These are phyloP conservation scores for Chamaea fasciata DNA, from an alignment of 2,113 vertebrate species.

Conservation along the genomic window DNA sequence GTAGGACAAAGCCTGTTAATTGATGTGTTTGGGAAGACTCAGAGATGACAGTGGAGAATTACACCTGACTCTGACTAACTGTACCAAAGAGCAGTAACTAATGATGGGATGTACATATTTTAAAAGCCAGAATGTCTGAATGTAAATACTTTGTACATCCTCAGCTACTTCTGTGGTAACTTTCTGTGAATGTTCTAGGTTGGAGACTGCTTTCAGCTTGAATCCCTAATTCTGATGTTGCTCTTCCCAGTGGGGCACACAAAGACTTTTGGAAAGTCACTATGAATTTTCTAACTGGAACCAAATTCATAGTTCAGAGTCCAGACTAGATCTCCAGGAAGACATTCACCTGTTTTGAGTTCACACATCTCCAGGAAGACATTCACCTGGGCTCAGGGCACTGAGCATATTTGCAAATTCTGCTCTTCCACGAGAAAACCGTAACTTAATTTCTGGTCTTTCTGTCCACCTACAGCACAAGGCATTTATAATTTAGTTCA, in stretches of 20 bases:
- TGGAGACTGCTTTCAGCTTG: background rate
- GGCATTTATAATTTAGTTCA: background rate
- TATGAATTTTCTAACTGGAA: background rate
- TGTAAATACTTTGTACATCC: background rate
- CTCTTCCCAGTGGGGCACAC: background rate
- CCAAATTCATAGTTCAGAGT: background rate
- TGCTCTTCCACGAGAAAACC: background rate
- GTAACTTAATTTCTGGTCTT: background rate
- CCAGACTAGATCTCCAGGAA: background rate
- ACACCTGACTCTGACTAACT: background rate
- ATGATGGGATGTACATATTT: background rate
- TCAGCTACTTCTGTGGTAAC: background rate
- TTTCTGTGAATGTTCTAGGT: background rate
- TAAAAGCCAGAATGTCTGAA: background rate
- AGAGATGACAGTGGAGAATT: background rate
- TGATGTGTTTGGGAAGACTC: background rate
- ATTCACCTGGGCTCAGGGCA: background rate
- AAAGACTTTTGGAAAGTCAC: background rate
- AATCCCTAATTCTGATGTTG: background rate
- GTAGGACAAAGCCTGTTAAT: background rate
- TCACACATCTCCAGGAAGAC: background rate
- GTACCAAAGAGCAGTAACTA: background rate
- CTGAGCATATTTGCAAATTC: background rate
- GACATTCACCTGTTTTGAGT: background rate
- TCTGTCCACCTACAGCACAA: background rate